A percentile compares a stretch with the other conserved stretches of the same genome.
Conservation (phyloP, 2,113 vertebrate genomes). For the Bettongia penicillata region DNA sequence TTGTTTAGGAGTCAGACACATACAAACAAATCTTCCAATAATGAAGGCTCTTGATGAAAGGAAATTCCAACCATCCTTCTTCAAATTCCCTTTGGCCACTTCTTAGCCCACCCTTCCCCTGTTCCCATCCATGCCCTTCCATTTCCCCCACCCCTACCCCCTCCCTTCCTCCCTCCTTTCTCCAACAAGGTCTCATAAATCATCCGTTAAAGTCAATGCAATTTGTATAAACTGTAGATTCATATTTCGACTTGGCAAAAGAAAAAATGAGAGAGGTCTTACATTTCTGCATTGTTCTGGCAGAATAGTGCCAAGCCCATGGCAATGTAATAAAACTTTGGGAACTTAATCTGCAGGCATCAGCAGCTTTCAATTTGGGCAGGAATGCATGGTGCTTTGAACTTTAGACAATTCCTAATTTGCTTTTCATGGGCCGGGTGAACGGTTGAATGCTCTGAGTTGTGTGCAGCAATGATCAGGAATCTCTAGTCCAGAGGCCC, state of each 20-base stretch:
- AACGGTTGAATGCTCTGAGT: neutral
- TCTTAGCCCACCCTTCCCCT: neutral
- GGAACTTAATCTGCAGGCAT: slow-evolving; percentile 52
- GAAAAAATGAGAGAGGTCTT: slow-evolving; percentile 29
- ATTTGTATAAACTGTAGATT: slow-evolving; percentile 65
- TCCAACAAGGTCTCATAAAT: slow-evolving; percentile 53
- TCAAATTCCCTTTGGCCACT: slow-evolving; percentile 3
- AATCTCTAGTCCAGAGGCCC: neutral
- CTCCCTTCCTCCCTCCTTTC: neutral
- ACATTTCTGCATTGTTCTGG: slow-evolving; percentile 32
- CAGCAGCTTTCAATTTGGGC: slow-evolving; percentile 52
- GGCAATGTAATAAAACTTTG: slow-evolving; percentile 53
- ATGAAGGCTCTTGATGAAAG: neutral
- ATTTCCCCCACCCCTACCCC: neutral
- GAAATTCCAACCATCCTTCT: neutral
- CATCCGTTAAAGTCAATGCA: slow-evolving; percentile 53
- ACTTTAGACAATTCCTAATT: slow-evolving; percentile 69
- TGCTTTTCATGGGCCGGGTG: neutral
- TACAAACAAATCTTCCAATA: neutral
- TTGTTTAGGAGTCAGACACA: neutral
- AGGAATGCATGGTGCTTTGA: slow-evolving; percentile 64
- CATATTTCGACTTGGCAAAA: slow-evolving; percentile 76
- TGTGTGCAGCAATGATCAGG: neutral
- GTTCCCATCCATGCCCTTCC: neutral
- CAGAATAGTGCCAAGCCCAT: slow-evolving; percentile 67